phyloP scores from a whole-genome alignment of 2,797 vertebrate species.

The Chloroceryle inda region DNA sequence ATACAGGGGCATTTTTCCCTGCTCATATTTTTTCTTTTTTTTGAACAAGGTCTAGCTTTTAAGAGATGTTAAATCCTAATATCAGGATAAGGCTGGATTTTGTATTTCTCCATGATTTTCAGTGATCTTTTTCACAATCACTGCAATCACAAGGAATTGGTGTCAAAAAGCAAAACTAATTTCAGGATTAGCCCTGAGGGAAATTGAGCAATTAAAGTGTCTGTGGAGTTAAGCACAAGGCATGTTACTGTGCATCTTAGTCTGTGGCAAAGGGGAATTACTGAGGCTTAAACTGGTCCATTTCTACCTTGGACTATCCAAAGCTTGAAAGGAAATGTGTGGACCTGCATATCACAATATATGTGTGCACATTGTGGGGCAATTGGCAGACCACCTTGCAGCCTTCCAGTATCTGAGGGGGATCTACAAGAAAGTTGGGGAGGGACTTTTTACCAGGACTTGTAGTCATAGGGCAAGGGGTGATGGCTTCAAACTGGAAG shows the following conservation, averaged over 20 bases:
- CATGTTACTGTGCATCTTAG: neutral
- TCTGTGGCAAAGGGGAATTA: neutral
- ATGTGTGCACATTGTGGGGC: neutral
- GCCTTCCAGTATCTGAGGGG: no score
- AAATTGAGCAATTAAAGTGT: conserved; percentile 25
- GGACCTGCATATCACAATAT: neutral
- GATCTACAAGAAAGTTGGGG: no score
- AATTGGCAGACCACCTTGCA: neutral
- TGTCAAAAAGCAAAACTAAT: conserved; percentile 48
- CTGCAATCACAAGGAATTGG: conserved; percentile 10
- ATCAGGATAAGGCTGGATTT: neutral
- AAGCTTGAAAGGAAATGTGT: rapidly evolving
- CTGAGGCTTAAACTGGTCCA: neutral
- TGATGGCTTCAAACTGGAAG: no score
- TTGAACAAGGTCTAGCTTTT: neutral
- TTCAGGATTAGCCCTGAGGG: conserved; percentile 8
- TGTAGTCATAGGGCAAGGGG: no score
- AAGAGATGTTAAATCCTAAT: neutral
- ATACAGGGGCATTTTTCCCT: rapidly evolving
- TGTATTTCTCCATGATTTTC: neutral
- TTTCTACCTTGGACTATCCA: neutral
- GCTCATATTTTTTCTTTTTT: neutral
- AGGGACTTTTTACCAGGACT: no score
- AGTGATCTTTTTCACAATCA: conserved; percentile 19
- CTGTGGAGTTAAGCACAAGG: neutral